These are phyloP conservation scores for Pachydiplax longipennis DNA, from an alignment of 2,888 invertebrate genomes.

Conservation along the genomic window DNA sequence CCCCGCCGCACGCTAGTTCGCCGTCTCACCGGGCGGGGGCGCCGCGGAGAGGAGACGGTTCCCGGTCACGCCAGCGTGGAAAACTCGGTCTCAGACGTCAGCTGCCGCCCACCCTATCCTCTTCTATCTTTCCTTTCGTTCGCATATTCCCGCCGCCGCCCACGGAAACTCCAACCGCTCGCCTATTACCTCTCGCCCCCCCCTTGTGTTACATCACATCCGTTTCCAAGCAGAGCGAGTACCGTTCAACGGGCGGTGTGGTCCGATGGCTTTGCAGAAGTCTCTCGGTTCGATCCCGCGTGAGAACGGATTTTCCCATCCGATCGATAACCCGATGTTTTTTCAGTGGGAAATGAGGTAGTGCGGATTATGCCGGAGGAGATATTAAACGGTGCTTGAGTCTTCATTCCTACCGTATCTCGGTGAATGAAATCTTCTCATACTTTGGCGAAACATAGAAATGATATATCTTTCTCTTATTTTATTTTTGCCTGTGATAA, in stretches of 20 bases:
- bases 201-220: slow-evolving; percentile 25
- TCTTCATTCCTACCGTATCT: too few relatives aligned
- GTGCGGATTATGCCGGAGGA: too few relatives aligned
- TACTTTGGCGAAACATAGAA: too few relatives aligned
- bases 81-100: slow-evolving; percentile 31
- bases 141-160: neutral
- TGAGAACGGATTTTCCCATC: too few relatives aligned
- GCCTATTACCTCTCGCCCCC: neutral
- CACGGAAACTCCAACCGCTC: neutral
- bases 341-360: too few relatives aligned
- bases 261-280: too few relatives aligned
- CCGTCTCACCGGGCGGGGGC: slow-evolving; percentile 35
- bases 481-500: too few relatives aligned
- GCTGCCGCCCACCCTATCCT: slow-evolving; percentile 16
- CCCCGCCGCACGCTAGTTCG: slow-evolving; percentile 31
- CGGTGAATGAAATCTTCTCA: too few relatives aligned
- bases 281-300: too few relatives aligned
- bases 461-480: too few relatives aligned
- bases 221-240: slow-evolving; percentile 4
- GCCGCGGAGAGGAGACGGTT: neutral
- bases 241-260: neutral
- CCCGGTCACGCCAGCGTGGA: slow-evolving; percentile 36
- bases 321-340: too few relatives aligned
- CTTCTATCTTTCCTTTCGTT: neutral
- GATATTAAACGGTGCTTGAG: too few relatives aligned